Percentiles rank a stretch among this genome's conserved stretches.
phyloP scores from a whole-genome alignment of 2,888 invertebrate genomes.

The Cephus sareptanus region DNA sequence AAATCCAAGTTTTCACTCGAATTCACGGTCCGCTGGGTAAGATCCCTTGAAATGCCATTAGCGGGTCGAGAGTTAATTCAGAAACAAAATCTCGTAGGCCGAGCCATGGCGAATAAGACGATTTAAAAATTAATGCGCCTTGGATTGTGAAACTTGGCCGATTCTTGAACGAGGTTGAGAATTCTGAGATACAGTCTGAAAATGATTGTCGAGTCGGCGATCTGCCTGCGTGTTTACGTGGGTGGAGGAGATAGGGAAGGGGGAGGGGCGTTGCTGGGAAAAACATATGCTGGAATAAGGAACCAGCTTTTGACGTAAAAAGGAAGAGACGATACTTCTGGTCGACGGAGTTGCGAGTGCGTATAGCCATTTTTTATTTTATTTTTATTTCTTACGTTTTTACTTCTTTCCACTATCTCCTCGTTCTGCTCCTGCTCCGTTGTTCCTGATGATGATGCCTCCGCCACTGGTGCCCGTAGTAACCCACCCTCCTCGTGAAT shows the following conservation, averaged over 20 bases:
- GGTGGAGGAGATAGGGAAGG: background rate
- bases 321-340: background rate
- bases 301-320: background rate
- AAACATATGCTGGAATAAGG: background rate
- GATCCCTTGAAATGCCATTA: conserved; percentile 21
- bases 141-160: conserved; percentile 12
- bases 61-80: conserved; percentile 13
- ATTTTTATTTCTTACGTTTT: background rate
- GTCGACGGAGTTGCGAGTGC: background rate
- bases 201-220: no score
- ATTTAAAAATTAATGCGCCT: conserved; percentile 40
- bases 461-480: no score
- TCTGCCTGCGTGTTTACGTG: background rate
- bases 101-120: conserved; percentile 17
- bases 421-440: background rate
- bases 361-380: background rate
- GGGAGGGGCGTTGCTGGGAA: background rate
- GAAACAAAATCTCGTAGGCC: conserved; percentile 15
- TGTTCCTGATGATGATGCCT: background rate
- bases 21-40: background rate
- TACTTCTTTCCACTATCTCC: no score
- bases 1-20: no score
- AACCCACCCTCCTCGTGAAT: background rate
- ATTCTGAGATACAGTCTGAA: no score
- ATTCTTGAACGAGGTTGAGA: no score